Percentiles rank a stretch among this genome's conserved stretches.
Conservation (phyloP, 1,140 invertebrate genomes). For the Ceratoteleas bidentatus region DNA sequence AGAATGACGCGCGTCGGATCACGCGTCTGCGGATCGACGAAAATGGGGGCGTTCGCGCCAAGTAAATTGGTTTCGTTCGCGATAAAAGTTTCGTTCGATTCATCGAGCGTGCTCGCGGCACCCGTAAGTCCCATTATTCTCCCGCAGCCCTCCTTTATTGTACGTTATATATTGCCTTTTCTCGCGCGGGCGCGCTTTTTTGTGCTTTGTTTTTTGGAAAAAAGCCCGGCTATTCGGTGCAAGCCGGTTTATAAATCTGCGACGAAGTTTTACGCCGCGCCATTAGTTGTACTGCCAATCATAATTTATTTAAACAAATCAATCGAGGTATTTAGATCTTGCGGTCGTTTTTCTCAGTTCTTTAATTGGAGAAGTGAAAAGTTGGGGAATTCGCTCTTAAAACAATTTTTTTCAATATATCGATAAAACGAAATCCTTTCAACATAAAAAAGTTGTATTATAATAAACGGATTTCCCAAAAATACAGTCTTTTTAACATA, state of each 20-base stretch:
- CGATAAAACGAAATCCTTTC: no score
- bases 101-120: slow-evolving; percentile 51
- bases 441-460: no score
- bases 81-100: slow-evolving; percentile 66
- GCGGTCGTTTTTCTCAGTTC: no score
- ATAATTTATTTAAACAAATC: no score
- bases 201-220: slow-evolving; percentile 17
- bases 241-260: slow-evolving; percentile 49
- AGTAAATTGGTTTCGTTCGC: slow-evolving; percentile 60
- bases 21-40: slow-evolving; percentile 27
- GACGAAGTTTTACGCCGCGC: slow-evolving; percentile 1
- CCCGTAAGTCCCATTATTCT: slow-evolving; percentile 59
- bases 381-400: no score
- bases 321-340: no score
- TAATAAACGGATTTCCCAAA: no score
- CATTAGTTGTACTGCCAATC: no score
- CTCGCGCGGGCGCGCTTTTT: not conserved
- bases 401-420: no score
- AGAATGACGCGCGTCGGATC: slow-evolving; percentile 4
- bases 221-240: slow-evolving; percentile 24
- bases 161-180: slow-evolving; percentile 50
- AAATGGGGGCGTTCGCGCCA: slow-evolving; percentile 27
- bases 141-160: slow-evolving; percentile 54
- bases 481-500: no score
- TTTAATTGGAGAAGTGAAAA: no score